phyloP scores from a whole-genome alignment of 1,140 invertebrate genomes.

The Drosophila sulfurigaster region DNA sequence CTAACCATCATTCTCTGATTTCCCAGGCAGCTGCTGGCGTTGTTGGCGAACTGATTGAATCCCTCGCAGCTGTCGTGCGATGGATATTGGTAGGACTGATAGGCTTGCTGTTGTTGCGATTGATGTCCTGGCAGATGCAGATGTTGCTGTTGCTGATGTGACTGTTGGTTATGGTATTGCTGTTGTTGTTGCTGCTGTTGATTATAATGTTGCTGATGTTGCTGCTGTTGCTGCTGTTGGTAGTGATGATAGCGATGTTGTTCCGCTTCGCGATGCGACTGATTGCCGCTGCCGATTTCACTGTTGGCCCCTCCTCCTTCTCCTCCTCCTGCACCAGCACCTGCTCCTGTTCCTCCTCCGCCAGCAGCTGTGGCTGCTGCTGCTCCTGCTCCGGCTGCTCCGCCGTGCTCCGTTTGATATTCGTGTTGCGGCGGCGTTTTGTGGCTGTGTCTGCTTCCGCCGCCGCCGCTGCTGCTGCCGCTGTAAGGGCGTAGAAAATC shows the following conservation, averaged over 20 bases:
- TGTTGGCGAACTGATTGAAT: slow-evolving; percentile 76
- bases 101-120: slow-evolving; percentile 58
- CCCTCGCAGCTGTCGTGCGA: slow-evolving; percentile 82
- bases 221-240: slow-evolving; percentile 58
- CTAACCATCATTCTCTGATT: slow-evolving; percentile 85
- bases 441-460: slow-evolving; percentile 77
- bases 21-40: slow-evolving; percentile 73
- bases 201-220: slow-evolving; percentile 52
- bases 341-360: not conserved
- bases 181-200: slow-evolving; percentile 51
- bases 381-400: slow-evolving; percentile 68
- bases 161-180: slow-evolving; percentile 32
- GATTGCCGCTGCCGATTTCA: slow-evolving; percentile 55
- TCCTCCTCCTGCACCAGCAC: slow-evolving; percentile 44
- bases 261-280: slow-evolving; percentile 58
- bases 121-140: slow-evolving; percentile 60
- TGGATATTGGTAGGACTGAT: slow-evolving; percentile 72
- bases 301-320: slow-evolving; percentile 64
- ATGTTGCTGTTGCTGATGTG: slow-evolving; percentile 48
- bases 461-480: slow-evolving; percentile 64
- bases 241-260: slow-evolving; percentile 69
- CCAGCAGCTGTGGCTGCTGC: slow-evolving; percentile 39
- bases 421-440: slow-evolving; percentile 83
- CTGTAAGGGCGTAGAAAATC: slow-evolving; percentile 74
- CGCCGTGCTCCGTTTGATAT: slow-evolving; percentile 77